A percentile compares a stretch with the other conserved stretches of the same genome.
These are phyloP conservation scores for Ursus arctos DNA, from an alignment of 2,113 vertebrate species.

Conservation along the genomic window DNA sequence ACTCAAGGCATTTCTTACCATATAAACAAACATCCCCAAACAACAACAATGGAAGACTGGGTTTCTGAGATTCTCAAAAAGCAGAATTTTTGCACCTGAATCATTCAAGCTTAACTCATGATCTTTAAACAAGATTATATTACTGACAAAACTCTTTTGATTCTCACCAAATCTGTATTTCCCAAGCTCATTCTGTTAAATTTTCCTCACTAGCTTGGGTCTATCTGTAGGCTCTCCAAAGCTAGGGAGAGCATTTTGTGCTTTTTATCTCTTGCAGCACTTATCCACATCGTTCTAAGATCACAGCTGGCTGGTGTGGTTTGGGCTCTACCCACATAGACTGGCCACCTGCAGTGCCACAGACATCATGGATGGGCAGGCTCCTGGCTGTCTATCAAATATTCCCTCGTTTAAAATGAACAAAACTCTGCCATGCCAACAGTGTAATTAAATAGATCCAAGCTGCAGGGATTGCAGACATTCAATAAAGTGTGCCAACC, in stretches of 20 bases:
- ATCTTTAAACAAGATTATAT: constrained; percentile 4
- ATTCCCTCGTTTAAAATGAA: background rate
- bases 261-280: background rate
- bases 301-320: background rate
- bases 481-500: background rate
- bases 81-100: constrained; percentile 2
- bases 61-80: background rate
- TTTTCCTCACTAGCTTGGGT: background rate
- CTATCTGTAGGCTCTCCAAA: constrained; percentile 1
- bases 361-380: background rate
- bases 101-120: background rate
- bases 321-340: background rate
- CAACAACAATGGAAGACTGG: background rate
- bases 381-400: background rate
- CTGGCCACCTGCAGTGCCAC: background rate
- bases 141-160: background rate
- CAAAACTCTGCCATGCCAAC: background rate
- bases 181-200: background rate
- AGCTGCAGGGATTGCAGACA: background rate
- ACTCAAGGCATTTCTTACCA: background rate
- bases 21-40: background rate
- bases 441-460: background rate
- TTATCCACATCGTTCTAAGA: background rate
- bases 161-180: background rate
- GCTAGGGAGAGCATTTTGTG: background rate